phyloP scores from a whole-genome alignment of 2,888 invertebrate species.

The Sceliomorpha sp. region DNA sequence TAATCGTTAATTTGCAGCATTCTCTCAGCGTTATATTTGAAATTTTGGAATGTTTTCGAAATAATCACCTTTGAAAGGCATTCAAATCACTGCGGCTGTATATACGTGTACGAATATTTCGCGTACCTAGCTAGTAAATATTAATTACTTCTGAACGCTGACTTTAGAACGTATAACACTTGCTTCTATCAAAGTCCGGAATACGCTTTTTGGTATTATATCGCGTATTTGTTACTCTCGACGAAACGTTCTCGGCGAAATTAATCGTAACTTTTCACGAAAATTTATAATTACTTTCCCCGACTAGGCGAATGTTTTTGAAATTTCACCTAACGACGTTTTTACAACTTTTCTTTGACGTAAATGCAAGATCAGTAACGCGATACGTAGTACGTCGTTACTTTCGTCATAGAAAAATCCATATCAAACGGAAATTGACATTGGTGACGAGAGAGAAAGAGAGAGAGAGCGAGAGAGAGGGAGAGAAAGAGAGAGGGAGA shows the following conservation, averaged over 20 bases:
- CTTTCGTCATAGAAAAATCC: constrained; percentile 1
- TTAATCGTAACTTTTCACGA: too few relatives aligned
- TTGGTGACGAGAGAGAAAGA: not conserved
- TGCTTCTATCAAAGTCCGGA: too few relatives aligned
- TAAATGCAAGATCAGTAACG: not conserved
- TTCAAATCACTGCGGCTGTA: constrained; percentile 28
- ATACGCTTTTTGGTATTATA: too few relatives aligned
- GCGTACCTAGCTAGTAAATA: constrained; percentile 19
- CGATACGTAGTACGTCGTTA: constrained; percentile 3
- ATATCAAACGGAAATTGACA: not conserved
- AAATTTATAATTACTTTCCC: too few relatives aligned
- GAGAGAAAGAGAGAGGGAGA: too few relatives aligned
- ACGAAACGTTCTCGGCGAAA: too few relatives aligned
- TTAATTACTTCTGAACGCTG: constrained; percentile 18
- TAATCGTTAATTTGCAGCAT: constrained; percentile 31
- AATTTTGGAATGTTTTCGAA: constrained; percentile 34
- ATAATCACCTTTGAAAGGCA: constrained; percentile 28
- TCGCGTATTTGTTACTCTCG: too few relatives aligned
- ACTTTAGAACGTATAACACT: not conserved
- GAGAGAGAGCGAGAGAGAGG: too few relatives aligned
- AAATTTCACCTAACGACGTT: too few relatives aligned
- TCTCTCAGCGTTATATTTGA: constrained; percentile 30
- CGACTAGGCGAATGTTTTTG: too few relatives aligned
- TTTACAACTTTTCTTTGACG: too few relatives aligned
- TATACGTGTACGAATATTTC: constrained; percentile 17